Conservation (phyloP, 2,888 invertebrate genomes). For the Pachymerium ferrugineum region DNA sequence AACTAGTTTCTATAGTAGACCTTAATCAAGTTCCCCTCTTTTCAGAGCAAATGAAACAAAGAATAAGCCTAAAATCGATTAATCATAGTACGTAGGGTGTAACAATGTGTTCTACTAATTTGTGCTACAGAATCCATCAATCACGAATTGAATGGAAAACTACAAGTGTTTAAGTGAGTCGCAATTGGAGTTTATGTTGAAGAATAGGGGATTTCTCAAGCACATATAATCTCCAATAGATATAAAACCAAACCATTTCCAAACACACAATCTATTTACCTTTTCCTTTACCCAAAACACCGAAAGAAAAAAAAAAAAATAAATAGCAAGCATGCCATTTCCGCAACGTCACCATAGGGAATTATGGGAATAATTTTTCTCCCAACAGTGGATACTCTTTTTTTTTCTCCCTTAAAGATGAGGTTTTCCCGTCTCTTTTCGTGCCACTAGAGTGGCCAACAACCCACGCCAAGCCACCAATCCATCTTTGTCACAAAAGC, state of each 20-base stretch:
- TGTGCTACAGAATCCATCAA: no score
- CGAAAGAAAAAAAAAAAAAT: not conserved
- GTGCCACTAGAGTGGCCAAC: constrained; percentile 1
- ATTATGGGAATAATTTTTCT: constrained; percentile 7
- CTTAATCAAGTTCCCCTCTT: no score
- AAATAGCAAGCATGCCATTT: not conserved
- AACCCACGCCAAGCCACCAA: constrained; percentile 7
- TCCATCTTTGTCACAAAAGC: constrained; percentile 14
- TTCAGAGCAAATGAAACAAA: not conserved
- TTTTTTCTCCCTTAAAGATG: no score
- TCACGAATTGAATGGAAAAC: no score
- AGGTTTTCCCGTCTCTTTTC: not conserved
- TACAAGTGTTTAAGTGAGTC: no score
- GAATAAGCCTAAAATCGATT: not conserved
- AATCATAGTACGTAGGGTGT: no score
- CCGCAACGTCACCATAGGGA: not conserved
- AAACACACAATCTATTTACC: no score
- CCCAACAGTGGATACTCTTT: not conserved
- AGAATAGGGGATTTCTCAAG: no score
- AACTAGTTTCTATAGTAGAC: not conserved
- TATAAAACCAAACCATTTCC: no score
- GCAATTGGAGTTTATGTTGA: no score
- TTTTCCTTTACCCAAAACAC: not conserved
- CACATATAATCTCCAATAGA: no score
- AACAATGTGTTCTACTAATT: no score